A percentile compares a stretch with the other conserved stretches of the same genome.
phyloP scores from a whole-genome alignment of 2,888 invertebrate species.

The Corythucha ciliata region DNA sequence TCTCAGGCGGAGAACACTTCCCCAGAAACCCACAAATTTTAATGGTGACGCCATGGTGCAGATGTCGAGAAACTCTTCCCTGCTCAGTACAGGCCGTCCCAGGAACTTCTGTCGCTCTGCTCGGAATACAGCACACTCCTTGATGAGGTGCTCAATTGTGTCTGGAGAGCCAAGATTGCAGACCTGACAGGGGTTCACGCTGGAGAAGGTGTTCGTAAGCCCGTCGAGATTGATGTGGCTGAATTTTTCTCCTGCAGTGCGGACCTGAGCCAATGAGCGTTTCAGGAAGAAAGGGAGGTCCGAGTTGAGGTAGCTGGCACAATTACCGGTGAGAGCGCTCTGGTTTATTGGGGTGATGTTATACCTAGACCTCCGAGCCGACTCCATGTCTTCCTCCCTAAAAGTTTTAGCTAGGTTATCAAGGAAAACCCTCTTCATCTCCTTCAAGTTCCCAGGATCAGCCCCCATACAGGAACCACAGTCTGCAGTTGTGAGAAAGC shows the following conservation, averaged over 20 bases:
- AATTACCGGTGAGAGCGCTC: neutral
- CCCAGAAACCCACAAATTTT: neutral
- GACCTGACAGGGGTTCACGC: neutral
- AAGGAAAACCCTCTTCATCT: neutral
- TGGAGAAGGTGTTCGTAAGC: neutral
- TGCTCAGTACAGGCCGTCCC: neutral
- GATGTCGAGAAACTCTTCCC: neutral
- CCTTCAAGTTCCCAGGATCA: no score
- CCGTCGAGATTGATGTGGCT: neutral
- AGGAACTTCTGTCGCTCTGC: conserved; percentile 4
- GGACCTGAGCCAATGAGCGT: neutral
- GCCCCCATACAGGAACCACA: neutral
- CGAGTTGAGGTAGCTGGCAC: neutral
- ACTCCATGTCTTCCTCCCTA: neutral
- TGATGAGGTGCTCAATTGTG: neutral
- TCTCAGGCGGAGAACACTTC: neutral
- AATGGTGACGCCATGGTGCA: neutral
- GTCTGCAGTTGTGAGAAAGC: neutral
- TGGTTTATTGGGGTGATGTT: neutral
- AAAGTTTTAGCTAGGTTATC: neutral
- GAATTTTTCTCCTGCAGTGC: conserved; percentile 4
- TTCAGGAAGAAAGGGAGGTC: neutral
- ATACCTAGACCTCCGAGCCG: neutral
- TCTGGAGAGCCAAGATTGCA: conserved; percentile 8
- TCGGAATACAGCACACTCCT: conserved; percentile 1